Base-by-base conservation (phyloP, 2,888 invertebrate species). In the Drosophila subquinaria region DNA sequence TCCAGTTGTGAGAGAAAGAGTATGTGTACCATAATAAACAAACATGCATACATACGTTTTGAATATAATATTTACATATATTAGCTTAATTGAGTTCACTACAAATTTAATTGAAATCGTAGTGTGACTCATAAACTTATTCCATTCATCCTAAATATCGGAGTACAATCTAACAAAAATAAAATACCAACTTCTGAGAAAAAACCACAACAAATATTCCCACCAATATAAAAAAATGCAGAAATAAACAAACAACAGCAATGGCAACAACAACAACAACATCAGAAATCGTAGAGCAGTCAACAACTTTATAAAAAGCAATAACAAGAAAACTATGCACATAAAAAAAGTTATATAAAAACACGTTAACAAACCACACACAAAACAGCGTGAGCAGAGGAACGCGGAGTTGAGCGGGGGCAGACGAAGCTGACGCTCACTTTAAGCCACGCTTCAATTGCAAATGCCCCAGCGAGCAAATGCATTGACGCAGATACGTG, bases 391-490 rank as follows among this genome's bases (percentile, higher is more conserved):
- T 40, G 38, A 33, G 42, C n/a, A 4, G 30, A 9, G n/a, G 52
- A 27, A 20, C 38, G 38, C 40, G 40, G 68, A 17, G 20, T 15
- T 40, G 55, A 20, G 48, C 2, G 56, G 53, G 51, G 38, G 45
- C 15, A 61, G 66, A 53, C 38, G 60, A 74, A 23, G 55, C 20
- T 45, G 56, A 57, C 80, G 75, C 75, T 80, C 78, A 80, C 79
- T 83, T 71, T 75, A 73, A 88, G 84, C 87, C 87, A 88, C 86
- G 86, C 86, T 86, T 86, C 86, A 86, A 88, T 88, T 87, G 89
- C 87, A 83, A 88, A 85, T 84, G 82, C 87, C 74, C 69, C 79
- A 84, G 79, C 77, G 50, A 82, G 68, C 66, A 62, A 70, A 82
- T 48, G 75, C 74, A 88, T 82, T 82, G 77, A 81, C 75, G 81